These are phyloP conservation scores for Bombus ignitus DNA, from an alignment of 1,140 invertebrate species.

Conservation along the genomic window DNA sequence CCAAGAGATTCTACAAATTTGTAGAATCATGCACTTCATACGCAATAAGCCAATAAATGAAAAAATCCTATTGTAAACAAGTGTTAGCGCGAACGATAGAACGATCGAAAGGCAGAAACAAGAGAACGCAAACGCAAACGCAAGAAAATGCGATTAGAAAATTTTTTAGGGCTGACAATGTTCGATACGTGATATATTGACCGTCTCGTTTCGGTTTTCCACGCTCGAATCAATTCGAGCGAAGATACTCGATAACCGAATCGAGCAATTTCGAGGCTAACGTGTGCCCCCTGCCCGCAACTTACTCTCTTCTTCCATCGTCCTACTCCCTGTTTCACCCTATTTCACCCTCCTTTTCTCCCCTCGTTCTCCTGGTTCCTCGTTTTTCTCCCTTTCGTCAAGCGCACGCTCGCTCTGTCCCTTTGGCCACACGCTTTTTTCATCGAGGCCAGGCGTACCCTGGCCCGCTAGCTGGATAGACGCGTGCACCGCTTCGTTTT, in stretches of 20 bases:
- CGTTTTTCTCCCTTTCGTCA: slow-evolving; percentile 1
- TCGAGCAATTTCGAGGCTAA: slow-evolving; percentile 17
- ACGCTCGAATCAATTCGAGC: slow-evolving; percentile 52
- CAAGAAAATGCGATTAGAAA: neutral
- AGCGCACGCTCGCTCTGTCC: neutral
- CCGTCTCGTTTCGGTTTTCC: slow-evolving; percentile 51
- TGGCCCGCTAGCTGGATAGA: slow-evolving; percentile 25
- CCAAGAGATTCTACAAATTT: no score
- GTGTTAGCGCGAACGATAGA: no score
- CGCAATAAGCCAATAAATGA: no score
- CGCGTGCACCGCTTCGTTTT: slow-evolving; percentile 55
- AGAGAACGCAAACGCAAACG: neutral
- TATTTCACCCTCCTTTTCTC: neutral
- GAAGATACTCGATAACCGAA: slow-evolving; percentile 57
- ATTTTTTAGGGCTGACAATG: neutral
- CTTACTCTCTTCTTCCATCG: neutral
- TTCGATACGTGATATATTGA: neutral
- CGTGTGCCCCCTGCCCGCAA: neutral
- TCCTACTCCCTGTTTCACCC: neutral
- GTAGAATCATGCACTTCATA: no score
- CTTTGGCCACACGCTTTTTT: slow-evolving; percentile 4
- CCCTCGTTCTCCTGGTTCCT: slow-evolving; percentile 19
- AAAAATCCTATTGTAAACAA: no score
- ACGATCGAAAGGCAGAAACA: neutral
- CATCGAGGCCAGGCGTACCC: slow-evolving; percentile 1